These are phyloP conservation scores for Chaetophractus vellerosus DNA, from an alignment of 2,797 vertebrate genomes.

Conservation along the genomic window DNA sequence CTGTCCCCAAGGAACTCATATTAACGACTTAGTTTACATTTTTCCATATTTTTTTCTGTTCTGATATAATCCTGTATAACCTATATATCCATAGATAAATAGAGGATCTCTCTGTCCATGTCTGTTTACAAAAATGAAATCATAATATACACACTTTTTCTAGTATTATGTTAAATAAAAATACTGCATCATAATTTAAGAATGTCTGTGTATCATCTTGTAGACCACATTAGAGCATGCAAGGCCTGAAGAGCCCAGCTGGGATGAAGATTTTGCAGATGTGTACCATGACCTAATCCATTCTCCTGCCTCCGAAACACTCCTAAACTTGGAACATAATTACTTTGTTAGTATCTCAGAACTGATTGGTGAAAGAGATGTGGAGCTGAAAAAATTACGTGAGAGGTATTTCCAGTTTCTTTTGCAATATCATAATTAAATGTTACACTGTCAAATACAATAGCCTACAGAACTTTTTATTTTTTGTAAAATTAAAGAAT, in stretches of 20 bases:
- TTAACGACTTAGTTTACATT: not conserved
- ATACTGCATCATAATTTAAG: not conserved
- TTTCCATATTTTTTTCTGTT: not conserved
- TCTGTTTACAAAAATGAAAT: constrained; percentile 12
- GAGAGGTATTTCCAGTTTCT: constrained; percentile 93
- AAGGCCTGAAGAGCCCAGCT: constrained; percentile 95
- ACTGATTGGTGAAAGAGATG: constrained; percentile 97
- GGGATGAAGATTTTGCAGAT: constrained; percentile 98
- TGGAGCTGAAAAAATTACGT: constrained; percentile 97
- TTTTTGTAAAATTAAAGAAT: not conserved
- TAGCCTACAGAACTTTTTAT: not conserved
- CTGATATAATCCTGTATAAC: not conserved
- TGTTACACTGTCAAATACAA: not conserved
- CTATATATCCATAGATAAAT: not conserved
- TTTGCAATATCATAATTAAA: not conserved
- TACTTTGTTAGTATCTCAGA: constrained; percentile 99
- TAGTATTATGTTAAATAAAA: not conserved
- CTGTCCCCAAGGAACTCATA: not conserved
- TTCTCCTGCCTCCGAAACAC: constrained; percentile 97
- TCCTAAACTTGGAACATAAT: constrained; percentile 98
- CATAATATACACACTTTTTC: not conserved
- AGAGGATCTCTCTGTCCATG: constrained; percentile 22
- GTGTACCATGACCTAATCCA: constrained; percentile 99
- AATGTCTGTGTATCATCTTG: constrained; percentile 18
- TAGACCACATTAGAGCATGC: constrained; percentile 96